These are phyloP conservation scores for Apodemia duryi DNA, from an alignment of 2,888 invertebrate species.

Conservation along the genomic window DNA sequence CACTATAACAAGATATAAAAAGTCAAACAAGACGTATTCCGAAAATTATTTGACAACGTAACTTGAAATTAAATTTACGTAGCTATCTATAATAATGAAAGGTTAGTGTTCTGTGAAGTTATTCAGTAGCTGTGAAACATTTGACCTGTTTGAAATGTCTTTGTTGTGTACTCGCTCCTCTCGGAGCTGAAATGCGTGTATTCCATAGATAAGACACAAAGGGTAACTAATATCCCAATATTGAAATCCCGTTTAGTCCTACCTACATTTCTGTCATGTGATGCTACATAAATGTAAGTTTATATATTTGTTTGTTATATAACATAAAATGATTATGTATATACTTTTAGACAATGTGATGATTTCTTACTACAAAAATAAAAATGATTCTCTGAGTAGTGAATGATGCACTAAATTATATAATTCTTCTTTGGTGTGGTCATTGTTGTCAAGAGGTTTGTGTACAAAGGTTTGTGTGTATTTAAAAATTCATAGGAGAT, in stretches of 20 bases:
- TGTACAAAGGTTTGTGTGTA: too few species aligned
- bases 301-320: neutral
- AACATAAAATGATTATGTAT: too few species aligned
- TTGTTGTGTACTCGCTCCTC: slow-evolving; percentile 25
- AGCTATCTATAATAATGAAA: slow-evolving; percentile 17
- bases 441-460: too few species aligned
- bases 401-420: too few species aligned
- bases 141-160: slow-evolving; percentile 31
- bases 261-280: slow-evolving; percentile 11
- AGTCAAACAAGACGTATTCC: neutral
- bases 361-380: too few species aligned
- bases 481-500: too few species aligned
- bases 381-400: too few species aligned
- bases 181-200: slow-evolving; percentile 24
- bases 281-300: neutral
- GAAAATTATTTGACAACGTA: slow-evolving; percentile 9
- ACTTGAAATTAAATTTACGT: slow-evolving; percentile 11
- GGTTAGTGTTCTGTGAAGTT: slow-evolving; percentile 20
- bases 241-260: slow-evolving; percentile 17
- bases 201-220: slow-evolving; percentile 24
- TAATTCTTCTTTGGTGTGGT: too few species aligned
- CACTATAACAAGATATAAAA: neutral
- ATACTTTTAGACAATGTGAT: too few species aligned
- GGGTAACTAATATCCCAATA: slow-evolving; percentile 21
- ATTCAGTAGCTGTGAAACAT: slow-evolving; percentile 25